Conservation (phyloP, 2,888 invertebrate genomes). For the Aleiodes leptofemur region DNA sequence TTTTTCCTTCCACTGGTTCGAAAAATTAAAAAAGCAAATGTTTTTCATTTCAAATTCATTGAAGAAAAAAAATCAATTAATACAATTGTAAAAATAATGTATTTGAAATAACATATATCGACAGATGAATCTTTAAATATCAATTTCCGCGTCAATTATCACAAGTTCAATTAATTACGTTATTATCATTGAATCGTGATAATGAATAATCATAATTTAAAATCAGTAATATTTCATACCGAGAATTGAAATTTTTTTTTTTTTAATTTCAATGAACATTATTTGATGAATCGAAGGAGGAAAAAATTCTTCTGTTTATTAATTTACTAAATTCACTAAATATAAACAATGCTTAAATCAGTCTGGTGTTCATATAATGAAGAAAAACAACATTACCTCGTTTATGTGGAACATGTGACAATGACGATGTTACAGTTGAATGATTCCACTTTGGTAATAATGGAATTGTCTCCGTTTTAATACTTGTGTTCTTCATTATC, state of each 20-base stretch:
- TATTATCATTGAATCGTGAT: constrained; percentile 10
- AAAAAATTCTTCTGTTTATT: no score
- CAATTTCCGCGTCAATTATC: constrained; percentile 15
- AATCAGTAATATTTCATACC: no score
- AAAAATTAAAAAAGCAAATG: background rate
- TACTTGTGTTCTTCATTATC: constrained; percentile 20
- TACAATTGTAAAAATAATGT: background rate
- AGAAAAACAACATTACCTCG: constrained; percentile 22
- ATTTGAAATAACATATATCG: constrained; percentile 2
- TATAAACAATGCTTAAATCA: no score
- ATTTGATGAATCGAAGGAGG: no score
- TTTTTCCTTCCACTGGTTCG: background rate
- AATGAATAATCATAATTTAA: background rate
- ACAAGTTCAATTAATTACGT: constrained; percentile 8
- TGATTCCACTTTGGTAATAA: constrained; percentile 36
- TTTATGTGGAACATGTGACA: background rate
- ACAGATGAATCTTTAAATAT: background rate
- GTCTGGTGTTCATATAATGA: constrained; percentile 3
- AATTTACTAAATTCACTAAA: no score
- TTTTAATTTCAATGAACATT: no score
- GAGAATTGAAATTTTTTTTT: no score
- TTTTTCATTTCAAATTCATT: background rate
- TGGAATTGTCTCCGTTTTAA: constrained; percentile 38
- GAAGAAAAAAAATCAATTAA: background rate
- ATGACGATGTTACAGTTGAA: background rate